phyloP scores from a whole-genome alignment of 2,888 invertebrate species.

The Lepas anatifera region DNA sequence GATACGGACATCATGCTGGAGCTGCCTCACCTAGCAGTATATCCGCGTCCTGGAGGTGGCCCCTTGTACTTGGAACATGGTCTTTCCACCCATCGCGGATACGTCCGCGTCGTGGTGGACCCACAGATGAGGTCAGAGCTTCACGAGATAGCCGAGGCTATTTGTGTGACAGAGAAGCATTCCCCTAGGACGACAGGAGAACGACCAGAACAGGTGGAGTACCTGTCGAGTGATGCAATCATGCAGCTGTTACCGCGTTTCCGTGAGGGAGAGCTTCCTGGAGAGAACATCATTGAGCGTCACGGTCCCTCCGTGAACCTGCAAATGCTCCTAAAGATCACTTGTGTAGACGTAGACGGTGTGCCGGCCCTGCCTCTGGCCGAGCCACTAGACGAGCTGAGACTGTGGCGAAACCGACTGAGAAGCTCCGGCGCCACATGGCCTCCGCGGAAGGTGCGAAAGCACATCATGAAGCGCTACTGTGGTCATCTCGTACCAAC shows the following conservation, averaged over 20 bases:
- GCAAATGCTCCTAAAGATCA: too few species aligned
- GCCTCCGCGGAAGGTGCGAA: not conserved
- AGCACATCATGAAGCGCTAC: not conserved
- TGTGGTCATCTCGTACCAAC: not conserved
- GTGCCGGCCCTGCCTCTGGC: not conserved
- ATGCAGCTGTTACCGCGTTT: too few species aligned
- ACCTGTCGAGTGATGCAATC: too few species aligned
- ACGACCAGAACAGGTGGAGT: too few species aligned
- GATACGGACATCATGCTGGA: not conserved
- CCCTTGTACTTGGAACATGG: not conserved
- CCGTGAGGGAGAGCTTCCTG: too few species aligned
- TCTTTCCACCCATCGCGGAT: not conserved
- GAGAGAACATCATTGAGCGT: too few species aligned
- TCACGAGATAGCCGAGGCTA: too few species aligned
- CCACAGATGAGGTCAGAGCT: too few species aligned
- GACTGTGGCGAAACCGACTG: not conserved
- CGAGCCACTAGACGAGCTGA: not conserved
- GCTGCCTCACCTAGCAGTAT: not conserved
- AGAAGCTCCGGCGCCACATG: not conserved
- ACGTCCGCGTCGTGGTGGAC: not conserved
- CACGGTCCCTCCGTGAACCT: not conserved
- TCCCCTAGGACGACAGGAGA: too few species aligned
- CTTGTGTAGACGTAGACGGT: not conserved
- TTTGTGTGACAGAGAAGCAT: too few species aligned
- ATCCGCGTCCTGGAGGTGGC: not conserved